Evolutionary conservation across 1,140 invertebrate species (phyloP), one percentile per base, ranked within the genome.

Genomic region (Zeugodacus cucurbitae): DNA sequence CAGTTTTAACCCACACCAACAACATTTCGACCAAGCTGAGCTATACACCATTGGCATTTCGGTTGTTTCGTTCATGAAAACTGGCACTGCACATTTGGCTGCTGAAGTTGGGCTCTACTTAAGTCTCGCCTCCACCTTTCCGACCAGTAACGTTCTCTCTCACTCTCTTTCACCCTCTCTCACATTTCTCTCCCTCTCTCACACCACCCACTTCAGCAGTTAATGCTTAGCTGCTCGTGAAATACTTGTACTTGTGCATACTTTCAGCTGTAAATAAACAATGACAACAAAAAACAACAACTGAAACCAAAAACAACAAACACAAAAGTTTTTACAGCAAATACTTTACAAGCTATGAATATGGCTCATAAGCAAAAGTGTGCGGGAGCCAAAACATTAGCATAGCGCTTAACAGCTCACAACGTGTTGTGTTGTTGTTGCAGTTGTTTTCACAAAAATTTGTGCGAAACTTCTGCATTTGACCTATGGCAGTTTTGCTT

Each of bases 191-290:
- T 26, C 5, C 20, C 34, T 11, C 3, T 20, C 67, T 34, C 3
- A 5, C 41, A 8, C 41, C 41, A n/a, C 3, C 1, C 20, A 5
- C 74, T 14, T 26, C 26, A n/a, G 37, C 1, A 82, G 22, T n/a
- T 7, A 44, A 82, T 48, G 74, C 74, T 48, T 48, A 29, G n/a
- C n/a, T 29, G 41, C 41, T 48, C 20, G 37, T 48, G 74, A 82
- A 82, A 82, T 82, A 82, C 20, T 82, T 82, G 58, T n/a, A 62
- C 11, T 62, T 62, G 6, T 82, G 74, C 70, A 74, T 74, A 74
- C n/a, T 41, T 74, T 10, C n/a, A 82, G 37, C 48, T 82, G 41
- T 82, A 82, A 82, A 82, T 82, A 82, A 82, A 82, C 74, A 82
- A 82, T 82, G 74, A 82, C n/a, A 74, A 41, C 37, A n/a, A 48